Evolutionary conservation across 35 echinoderm and acorn worm species (phyloP).

Genomic region (Apostichopus californicus): DNA sequence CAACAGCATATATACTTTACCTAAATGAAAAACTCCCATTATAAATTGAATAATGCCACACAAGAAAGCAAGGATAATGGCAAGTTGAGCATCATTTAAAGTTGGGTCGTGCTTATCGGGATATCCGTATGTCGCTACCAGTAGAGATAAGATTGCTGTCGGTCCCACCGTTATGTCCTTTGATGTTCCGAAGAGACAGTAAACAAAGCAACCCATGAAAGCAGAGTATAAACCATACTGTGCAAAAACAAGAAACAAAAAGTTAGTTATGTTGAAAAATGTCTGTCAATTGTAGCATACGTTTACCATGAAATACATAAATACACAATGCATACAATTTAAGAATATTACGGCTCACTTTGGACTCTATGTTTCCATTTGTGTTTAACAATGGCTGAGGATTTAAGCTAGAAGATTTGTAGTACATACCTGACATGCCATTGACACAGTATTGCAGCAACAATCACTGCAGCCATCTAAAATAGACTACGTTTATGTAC

Average conservation of each 20-base stretch:
- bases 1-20: constrained; percentile 51
- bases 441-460: too few species aligned
- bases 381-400: background rate
- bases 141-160: constrained; percentile 94
- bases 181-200: constrained; percentile 82
- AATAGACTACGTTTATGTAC: too few species aligned
- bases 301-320: background rate
- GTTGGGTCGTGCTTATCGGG: constrained; percentile 31
- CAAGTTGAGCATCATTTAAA: constrained; percentile 66
- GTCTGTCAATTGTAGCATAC: background rate
- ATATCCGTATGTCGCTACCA: constrained; percentile 74
- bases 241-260: background rate
- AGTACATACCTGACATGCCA: too few species aligned
- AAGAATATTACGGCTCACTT: too few species aligned
- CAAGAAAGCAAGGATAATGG: constrained; percentile 86
- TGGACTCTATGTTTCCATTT: too few species aligned
- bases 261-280: background rate
- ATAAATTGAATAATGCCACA: constrained; percentile 84
- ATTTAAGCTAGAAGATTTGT: too few species aligned
- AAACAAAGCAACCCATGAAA: constrained; percentile 95
- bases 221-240: constrained; percentile 97
- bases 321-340: background rate
- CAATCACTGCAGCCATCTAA: too few species aligned
- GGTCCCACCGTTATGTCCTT: constrained; percentile 93
- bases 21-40: constrained; percentile 83